phyloP scores from a whole-genome alignment of 2,113 vertebrate species.

The Dasypus novemcinctus region DNA sequence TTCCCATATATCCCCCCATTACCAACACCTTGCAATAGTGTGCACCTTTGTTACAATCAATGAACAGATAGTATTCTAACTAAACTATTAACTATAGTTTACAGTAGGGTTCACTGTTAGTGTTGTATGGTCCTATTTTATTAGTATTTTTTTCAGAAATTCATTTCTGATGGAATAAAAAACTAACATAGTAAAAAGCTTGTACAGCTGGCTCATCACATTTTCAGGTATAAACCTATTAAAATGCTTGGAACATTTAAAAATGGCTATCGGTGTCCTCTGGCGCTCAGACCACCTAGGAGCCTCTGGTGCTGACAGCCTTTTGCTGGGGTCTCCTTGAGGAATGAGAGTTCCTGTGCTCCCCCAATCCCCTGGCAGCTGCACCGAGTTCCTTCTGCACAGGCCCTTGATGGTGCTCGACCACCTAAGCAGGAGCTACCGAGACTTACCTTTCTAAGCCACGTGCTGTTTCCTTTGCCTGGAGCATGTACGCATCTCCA shows the following conservation, averaged over 20 bases:
- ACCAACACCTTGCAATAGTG: too few relatives aligned
- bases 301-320: not conserved
- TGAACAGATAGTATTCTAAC: too few relatives aligned
- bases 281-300: not conserved
- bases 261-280: not conserved
- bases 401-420: not conserved
- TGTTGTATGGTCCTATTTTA: too few relatives aligned
- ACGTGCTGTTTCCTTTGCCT: not conserved
- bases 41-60: too few relatives aligned
- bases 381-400: not conserved
- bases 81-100: too few relatives aligned
- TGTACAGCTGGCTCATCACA: not conserved
- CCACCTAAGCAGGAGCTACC: not conserved
- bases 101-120: too few relatives aligned
- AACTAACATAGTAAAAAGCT: not conserved
- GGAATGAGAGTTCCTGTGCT: not conserved
- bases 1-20: too few relatives aligned
- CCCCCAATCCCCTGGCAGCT: not conserved
- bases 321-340: not conserved
- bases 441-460: not conserved
- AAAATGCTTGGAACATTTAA: not conserved
- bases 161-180: not conserved
- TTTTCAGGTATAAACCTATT: not conserved
- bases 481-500: not conserved
- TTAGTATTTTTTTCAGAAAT: not conserved